Percentiles rank a stretch among this genome's conserved stretches.
phyloP scores from a whole-genome alignment of 2,113 vertebrate species.

The Ovis canadensis region DNA sequence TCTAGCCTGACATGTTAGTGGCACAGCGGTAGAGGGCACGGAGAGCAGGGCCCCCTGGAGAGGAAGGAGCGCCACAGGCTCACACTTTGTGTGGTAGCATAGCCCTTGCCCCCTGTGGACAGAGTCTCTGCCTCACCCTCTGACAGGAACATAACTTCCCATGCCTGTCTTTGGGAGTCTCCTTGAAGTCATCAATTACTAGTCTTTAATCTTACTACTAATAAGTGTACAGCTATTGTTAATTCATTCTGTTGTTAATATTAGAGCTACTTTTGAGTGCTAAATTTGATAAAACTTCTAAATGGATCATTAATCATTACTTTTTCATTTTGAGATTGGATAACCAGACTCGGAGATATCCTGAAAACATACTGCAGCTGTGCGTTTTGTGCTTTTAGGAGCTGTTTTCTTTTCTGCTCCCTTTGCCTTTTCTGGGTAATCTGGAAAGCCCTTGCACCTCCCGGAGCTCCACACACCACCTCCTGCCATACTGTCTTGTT shows the following conservation, averaged over 20 bases:
- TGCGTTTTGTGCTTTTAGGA: neutral
- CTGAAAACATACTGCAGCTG: neutral
- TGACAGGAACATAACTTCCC: neutral
- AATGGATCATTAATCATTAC: neutral
- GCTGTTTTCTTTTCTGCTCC: neutral
- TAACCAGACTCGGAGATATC: neutral
- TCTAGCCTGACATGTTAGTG: neutral
- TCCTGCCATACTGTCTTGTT: neutral
- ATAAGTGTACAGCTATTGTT: neutral
- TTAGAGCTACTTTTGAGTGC: neutral
- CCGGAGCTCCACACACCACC: fast-evolving
- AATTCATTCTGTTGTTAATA: neutral
- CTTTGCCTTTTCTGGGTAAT: neutral
- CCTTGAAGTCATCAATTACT: neutral
- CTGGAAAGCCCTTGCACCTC: neutral
- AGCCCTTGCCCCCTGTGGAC: neutral
- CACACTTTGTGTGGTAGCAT: no score
- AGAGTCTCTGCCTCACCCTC: neutral
- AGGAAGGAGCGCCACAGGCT: neutral
- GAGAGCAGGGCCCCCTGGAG: neutral
- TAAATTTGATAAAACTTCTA: neutral
- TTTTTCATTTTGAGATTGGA: neutral
- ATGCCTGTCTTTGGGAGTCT: neutral
- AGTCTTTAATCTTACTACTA: neutral
- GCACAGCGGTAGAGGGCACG: no score